Base-by-base conservation (phyloP, 1,140 invertebrate species). In the Cherax destructor region DNA sequence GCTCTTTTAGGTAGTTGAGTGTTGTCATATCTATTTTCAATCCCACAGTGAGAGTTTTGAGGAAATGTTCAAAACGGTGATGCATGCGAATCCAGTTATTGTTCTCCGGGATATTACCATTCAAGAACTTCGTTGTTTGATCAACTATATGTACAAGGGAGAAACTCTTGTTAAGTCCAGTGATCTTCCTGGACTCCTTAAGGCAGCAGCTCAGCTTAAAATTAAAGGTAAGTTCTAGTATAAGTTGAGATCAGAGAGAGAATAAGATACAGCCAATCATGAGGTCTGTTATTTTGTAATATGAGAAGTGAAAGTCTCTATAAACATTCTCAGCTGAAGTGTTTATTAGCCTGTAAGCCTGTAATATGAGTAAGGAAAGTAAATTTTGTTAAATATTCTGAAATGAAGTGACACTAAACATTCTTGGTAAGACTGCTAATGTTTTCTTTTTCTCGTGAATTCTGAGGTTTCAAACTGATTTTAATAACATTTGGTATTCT, bases 71-170 rank as follows among this genome's bases (percentile, higher is more conserved):
- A 91, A 85, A 49, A 91, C 74, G 1, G 83, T 91, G 18, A 85
- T 59, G n/a, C 83, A 91, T 10, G 24, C 83, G 1, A 91, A 91
- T 47, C 89, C 89, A n/a, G 89, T 91, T 50, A 74, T 91, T 13
- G 89, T 91, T 41, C 83, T 91, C 16, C 72, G 89, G 1, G 89
- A 91, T n/a, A 61, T 91, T 41, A 79, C 72, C 72, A 76, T 91
- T 11, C 81, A 84, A 65, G 89, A 91, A 65, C 83, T 91, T 7
- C 83, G 83, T 18, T 83, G 89, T 41, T 56, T 91, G 50, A 56
- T 91, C 76, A 91, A 85, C 76, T 91, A 91, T 83, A 91, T 91
- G 83, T 91, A 91, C 81, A 91, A 91, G 52, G 89, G 89, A 11
- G 89, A 91, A 59, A 91, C 89, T 6, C 89, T 91, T 4, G 89